Base-by-base conservation (phyloP, 2,797 vertebrate genomes). In the Steatocranus sp. region DNA sequence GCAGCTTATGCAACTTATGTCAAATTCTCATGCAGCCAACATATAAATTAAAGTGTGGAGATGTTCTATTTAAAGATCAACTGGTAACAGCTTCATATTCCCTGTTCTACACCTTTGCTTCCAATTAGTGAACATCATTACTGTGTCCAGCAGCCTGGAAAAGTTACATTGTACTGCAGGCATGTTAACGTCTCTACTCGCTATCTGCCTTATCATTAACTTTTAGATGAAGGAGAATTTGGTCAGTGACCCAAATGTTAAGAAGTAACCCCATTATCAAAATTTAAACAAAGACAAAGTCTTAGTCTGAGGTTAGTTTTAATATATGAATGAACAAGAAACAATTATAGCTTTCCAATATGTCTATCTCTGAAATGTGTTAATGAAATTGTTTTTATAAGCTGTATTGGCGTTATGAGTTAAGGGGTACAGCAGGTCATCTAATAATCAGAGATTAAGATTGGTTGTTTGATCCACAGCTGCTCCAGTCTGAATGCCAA, bases 61-160 rank as follows among this genome's bases (percentile, higher is more conserved):
- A 73, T 25, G 34, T 61, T 78, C 38, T n/a, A n/a, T 81, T 81
- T 41, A 79, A 63, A 34, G 36, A 81, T 76, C 75, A 56, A 34
- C 63, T 63, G 23, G 63, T 58, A 86, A 82, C 86, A 15, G 36
- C 51, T 34, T 79, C 79, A 58, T 61, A 7, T 58, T 74, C 20
- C 7, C 25, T 81, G 14, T 80, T 83, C 15, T 51, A 8, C 38
- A 81, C 43, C 61, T 86, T 76, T 83, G 76, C 76, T 51, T 83
- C 76, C 79, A 89, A 82, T 87, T 85, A 91, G 58, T 78, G 18
- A 61, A 78, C 81, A 82, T 81, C 84, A 88, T 86, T 86, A 85
- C 78, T 76, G 79, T 3, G 11, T 68, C 68, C 75, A 75, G 63
- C 34, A 36, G 77, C 36, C 81, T 74, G 76, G 58, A 84, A 82